Conservation (phyloP, 2,113 vertebrate genomes). For the Microtus oregoni region DNA sequence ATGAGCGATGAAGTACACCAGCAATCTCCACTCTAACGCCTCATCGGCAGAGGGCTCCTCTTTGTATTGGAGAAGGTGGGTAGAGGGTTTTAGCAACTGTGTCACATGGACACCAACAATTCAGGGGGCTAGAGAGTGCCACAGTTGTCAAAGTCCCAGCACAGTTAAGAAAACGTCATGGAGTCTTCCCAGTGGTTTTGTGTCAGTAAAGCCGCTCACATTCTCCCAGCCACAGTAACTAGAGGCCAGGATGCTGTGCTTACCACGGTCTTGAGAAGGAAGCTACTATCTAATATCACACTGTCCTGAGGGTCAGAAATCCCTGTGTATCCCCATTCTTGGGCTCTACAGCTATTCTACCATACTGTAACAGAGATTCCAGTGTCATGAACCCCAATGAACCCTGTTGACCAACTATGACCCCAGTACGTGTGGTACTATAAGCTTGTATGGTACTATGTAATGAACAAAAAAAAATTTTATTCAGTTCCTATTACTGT, state of each 20-base stretch:
- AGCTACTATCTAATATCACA: neutral
- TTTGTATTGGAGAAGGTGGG: neutral
- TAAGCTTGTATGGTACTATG: neutral
- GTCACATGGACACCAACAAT: too few species aligned
- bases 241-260: neutral
- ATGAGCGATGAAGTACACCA: neutral
- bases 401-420: neutral
- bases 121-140: neutral
- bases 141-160: neutral
- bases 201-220: neutral
- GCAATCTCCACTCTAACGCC: too few species aligned
- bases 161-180: neutral
- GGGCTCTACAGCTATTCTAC: neutral
- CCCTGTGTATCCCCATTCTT: neutral
- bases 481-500: neutral
- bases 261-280: neutral
- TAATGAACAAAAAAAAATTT: neutral
- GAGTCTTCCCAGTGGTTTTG: neutral
- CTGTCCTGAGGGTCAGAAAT: neutral
- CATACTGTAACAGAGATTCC: neutral
- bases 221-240: fast-evolving
- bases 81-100: neutral
- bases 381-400: neutral
- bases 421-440: neutral
- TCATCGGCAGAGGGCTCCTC: neutral